A percentile compares a stretch with the other conserved stretches of the same genome.
Conservation (phyloP, 2,888 invertebrate species). For the Beris chalybata region DNA sequence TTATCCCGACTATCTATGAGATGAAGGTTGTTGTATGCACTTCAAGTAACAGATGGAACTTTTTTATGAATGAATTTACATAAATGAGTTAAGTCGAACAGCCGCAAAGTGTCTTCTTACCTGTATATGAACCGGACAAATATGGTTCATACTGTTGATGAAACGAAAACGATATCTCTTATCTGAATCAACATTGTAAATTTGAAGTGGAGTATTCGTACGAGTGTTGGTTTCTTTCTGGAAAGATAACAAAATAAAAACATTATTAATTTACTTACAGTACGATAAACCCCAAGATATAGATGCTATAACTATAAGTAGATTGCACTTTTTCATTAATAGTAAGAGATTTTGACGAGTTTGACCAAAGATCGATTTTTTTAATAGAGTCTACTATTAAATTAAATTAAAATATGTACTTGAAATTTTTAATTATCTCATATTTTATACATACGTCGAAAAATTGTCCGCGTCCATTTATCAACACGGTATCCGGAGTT, state of each 20-base stretch:
- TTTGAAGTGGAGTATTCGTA: conserved; percentile 36
- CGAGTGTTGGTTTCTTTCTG: background rate
- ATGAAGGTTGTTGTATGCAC: too few relatives aligned
- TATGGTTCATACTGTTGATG: conserved; percentile 50
- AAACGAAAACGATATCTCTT: conserved; percentile 52
- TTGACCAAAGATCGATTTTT: too few relatives aligned
- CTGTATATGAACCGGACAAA: conserved; percentile 50
- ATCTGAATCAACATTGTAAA: conserved; percentile 46
- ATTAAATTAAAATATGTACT: too few relatives aligned
- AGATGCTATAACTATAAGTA: background rate
- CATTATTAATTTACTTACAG: background rate
- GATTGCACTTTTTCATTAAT: too few relatives aligned
- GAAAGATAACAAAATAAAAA: conserved; percentile 2
- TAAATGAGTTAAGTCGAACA: too few relatives aligned
- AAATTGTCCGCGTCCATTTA: conserved; percentile 49
- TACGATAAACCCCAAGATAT: too few relatives aligned
- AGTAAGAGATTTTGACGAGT: too few relatives aligned
- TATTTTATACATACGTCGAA: conserved; percentile 40
- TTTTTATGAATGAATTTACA: too few relatives aligned
- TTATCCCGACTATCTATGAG: too few relatives aligned
- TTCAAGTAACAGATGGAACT: too few relatives aligned
- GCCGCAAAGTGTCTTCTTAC: conserved; percentile 37
- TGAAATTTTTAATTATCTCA: too few relatives aligned
- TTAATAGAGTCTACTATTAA: too few relatives aligned
- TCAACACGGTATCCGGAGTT: conserved; percentile 45